Base-by-base conservation (phyloP, 2,113 vertebrate genomes). In the Gyps fulvus region DNA sequence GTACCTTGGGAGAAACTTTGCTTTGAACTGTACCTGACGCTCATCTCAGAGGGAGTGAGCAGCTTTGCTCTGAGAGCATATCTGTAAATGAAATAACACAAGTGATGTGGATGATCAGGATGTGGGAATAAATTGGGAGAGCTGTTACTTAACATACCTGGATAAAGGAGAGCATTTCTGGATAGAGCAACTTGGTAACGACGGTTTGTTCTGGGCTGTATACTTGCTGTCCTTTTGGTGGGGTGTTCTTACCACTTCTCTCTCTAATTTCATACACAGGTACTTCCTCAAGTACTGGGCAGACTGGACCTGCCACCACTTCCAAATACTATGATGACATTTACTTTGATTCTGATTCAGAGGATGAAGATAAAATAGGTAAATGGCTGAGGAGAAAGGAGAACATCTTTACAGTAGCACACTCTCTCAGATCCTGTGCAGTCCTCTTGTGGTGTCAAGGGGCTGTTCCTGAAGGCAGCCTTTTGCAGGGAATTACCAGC, bases 261-360 rank as follows among this genome's bases (percentile, higher is more conserved):
- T n/a, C 15, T 82, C 59, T 85, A 6, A 78, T 87, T 92, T 89
- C 87, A 47, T 76, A 54, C 71, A 6, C 72, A 99, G 98, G 95
- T 90, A 97, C 97, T 91, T 94, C 98, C 5, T 96, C 98, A 31
- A 94, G 92, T 78, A 29, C 92, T 87, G 96, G 69, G 47, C 87
- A 80, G 45, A 82, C 70, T 94, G 97, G 84, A 89, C 86, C 82
- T 83, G 87, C 82, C 31, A 61, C 81, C 23, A 59, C 86, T 85
- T 83, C 84, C 74, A 93, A 95, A 77, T 98, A 98, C 95, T 99
- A 99, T 32, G 99, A 99, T 85, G 97, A 98, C 25, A 83, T 99
- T 83, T 99, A 99, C 97, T 99, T 99, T 90, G 99, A 99, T 97
- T 99, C 98, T 42, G 98, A 99, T 97, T 99, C 99, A 15, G 99